phyloP scores from a whole-genome alignment of 2,888 invertebrate species.

The Calliphora vomitoria region DNA sequence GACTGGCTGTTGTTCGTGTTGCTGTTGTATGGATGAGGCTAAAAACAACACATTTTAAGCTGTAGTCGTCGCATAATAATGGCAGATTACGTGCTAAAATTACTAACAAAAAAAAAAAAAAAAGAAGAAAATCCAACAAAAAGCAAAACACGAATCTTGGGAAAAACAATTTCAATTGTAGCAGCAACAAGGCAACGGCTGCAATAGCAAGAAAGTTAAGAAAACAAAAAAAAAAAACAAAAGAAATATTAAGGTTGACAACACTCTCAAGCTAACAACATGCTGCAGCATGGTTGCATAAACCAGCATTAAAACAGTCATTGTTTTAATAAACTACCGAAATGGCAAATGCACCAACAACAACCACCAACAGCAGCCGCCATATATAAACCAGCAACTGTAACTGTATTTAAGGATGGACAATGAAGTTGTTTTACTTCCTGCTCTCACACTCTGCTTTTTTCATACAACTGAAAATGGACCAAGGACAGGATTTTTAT shows the following conservation, averaged over 20 bases:
- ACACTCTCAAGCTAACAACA: constrained; percentile 23
- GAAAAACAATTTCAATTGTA: constrained; percentile 79
- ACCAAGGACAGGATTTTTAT: constrained; percentile 39
- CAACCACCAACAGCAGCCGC: constrained; percentile 12
- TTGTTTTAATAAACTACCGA: constrained; percentile 72
- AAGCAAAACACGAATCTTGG: constrained; percentile 30
- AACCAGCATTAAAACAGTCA: constrained; percentile 67
- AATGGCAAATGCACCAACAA: constrained; percentile 28
- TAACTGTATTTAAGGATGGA: constrained; percentile 44
- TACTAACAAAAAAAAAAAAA: constrained; percentile 78
- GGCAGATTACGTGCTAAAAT: constrained; percentile 82
- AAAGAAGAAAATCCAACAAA: constrained; percentile 16
- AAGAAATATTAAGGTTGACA: constrained; percentile 41
- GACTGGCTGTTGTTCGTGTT: background rate
- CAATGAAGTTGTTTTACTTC: constrained; percentile 42
- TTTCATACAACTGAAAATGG: constrained; percentile 57
- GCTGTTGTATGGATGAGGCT: constrained; percentile 43
- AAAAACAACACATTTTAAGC: constrained; percentile 71
- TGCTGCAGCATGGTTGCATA: constrained; percentile 56
- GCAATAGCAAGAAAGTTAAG: background rate
- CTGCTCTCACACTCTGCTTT: background rate
- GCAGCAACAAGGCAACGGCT: constrained; percentile 45
- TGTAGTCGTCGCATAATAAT: constrained; percentile 76
- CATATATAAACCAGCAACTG: constrained; percentile 40
- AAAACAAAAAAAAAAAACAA: background rate